Conservation (phyloP, 2,113 vertebrate species). For the Boulengeromyrus knoepffleri region DNA sequence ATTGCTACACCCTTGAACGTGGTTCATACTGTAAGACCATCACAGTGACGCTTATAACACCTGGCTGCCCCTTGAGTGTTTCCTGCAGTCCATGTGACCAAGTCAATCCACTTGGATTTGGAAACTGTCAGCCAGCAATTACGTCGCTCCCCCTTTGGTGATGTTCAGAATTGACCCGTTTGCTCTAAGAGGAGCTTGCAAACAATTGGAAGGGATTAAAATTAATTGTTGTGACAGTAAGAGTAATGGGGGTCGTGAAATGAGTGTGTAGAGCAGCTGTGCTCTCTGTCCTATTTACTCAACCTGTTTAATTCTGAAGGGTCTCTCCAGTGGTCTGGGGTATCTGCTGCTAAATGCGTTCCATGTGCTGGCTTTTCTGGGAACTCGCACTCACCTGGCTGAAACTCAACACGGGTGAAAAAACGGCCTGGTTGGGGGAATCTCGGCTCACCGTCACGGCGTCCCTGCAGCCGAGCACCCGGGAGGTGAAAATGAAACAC, state of each 20-base stretch:
- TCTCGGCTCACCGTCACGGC: conserved; percentile 23
- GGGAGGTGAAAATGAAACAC: background rate
- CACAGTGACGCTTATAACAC: background rate
- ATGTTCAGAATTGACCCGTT: background rate
- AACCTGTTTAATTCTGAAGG: conserved; percentile 28
- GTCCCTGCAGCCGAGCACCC: background rate
- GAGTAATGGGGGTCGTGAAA: conserved; percentile 7
- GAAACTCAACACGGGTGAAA: conserved; percentile 24
- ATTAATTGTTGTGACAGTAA: conserved; percentile 5
- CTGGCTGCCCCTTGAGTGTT: background rate
- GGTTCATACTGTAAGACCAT: background rate
- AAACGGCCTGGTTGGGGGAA: conserved; percentile 7
- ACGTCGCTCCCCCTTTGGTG: conserved; percentile 12
- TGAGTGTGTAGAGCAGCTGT: background rate
- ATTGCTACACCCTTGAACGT: background rate
- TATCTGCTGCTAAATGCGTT: conserved; percentile 33
- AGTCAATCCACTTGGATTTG: background rate
- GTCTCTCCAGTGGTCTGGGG: conserved; percentile 36
- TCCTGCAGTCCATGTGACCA: background rate
- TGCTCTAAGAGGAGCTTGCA: background rate
- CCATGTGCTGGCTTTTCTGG: conserved; percentile 40
- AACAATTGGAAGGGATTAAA: background rate
- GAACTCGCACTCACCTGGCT: conserved; percentile 35
- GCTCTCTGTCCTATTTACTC: background rate
- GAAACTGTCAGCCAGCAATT: background rate